Base-by-base conservation (phyloP, 1,140 invertebrate species). In the Cardiocondyla obscurior region DNA sequence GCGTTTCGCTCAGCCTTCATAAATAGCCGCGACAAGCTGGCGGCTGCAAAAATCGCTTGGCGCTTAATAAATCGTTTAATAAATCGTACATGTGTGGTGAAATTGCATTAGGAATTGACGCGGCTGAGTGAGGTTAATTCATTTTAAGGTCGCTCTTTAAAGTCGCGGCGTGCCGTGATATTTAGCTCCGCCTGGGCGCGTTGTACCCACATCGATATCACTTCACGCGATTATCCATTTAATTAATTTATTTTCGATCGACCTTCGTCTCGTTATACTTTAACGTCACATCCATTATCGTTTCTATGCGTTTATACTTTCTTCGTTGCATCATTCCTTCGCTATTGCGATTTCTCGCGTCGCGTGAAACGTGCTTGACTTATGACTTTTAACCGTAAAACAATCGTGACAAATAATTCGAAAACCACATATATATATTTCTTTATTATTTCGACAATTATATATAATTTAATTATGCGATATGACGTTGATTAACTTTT, bases 101-200 rank as follows among this genome's bases (percentile, higher is more conserved):
- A 88, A 88, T 87, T 85, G 83, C 83, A 85, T 88, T 88, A 88
- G 60, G 72, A 73, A 77, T 83, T 85, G 81, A 72, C 77, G 86
- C 87, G 12, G 19, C 30, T 79, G 77, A 88, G 81, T 84, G 77
- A 82, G 87, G 87, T 88, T 88, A 88, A 88, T 88, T 88, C 86
- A 81, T 82, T 88, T 88, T 88, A 88, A 88, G 83, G 87, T 76
- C 77, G 79, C 83, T 72, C 49, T 83, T 85, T 46, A 70, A 72
- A 83, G 69, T 65, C 84, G 82, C 60, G 22, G 73, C 81, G 55
- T 72, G 85, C 69, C 57, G 60, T 25, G 67, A 62, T 58, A 33
- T 73, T 83, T 69, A 73, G 19, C 60, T 19, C 25, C 25, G 22
- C 55, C 51, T 36, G 46, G 33, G 16, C 4, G 16, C 30, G 14